A percentile compares a stretch with the other conserved stretches of the same genome.
Conservation (phyloP, 2,113 vertebrate species). For the Hydrochoerus hydrochaeris region DNA sequence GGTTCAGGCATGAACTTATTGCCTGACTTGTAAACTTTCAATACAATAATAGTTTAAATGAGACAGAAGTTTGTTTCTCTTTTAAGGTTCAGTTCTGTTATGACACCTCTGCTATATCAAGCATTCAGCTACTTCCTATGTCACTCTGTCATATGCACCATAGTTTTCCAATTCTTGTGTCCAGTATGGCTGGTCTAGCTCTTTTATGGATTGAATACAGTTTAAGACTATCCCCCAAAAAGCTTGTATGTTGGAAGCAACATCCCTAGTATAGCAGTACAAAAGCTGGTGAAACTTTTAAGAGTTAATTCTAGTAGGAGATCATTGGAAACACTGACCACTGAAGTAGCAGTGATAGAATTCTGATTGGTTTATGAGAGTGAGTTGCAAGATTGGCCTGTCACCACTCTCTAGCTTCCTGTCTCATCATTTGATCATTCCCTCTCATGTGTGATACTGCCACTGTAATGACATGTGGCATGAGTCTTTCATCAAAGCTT, state of each 20-base stretch:
- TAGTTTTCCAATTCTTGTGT: neutral
- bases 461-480: neutral
- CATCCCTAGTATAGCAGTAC: neutral
- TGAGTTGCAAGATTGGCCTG: neutral
- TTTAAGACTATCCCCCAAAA: neutral
- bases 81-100: neutral
- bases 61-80: neutral
- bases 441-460: neutral
- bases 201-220: neutral
- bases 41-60: neutral
- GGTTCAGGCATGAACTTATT: neutral
- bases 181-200: neutral
- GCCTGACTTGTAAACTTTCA: neutral
- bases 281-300: neutral
- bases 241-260: neutral
- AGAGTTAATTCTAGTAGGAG: neutral
- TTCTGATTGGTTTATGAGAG: neutral
- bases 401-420: neutral
- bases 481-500: neutral
- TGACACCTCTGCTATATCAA: neutral
- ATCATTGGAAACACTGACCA: neutral
- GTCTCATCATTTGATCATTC: neutral
- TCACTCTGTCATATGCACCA: neutral
- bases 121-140: neutral
- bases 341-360: neutral